phyloP scores from a whole-genome alignment of 2,888 invertebrate genomes.

The Oeneis ivallda region DNA sequence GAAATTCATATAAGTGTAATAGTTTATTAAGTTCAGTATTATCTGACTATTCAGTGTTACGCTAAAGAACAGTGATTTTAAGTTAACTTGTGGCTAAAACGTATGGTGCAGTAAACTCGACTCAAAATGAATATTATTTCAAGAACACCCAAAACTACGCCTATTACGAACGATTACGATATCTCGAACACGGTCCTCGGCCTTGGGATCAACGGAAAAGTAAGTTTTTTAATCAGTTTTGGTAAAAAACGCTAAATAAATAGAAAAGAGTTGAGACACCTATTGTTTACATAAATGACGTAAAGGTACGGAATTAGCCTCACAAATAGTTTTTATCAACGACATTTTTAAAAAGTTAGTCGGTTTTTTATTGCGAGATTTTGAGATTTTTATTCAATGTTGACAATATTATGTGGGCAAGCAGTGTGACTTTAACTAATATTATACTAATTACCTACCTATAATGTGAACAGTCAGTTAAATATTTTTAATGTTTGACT shows the following conservation, averaged over 20 bases:
- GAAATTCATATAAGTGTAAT: neutral
- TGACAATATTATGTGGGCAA: neutral
- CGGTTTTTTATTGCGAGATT: slow-evolving; percentile 4
- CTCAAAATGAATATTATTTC: slow-evolving; percentile 66
- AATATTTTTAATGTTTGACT: slow-evolving; percentile 29
- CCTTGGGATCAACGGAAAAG: slow-evolving; percentile 98
- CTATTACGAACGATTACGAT: slow-evolving; percentile 94
- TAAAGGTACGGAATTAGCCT: slow-evolving; percentile 47
- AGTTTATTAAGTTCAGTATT: neutral
- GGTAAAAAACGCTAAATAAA: slow-evolving; percentile 12
- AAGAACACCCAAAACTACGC: slow-evolving; percentile 86
- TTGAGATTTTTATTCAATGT: slow-evolving; percentile 1
- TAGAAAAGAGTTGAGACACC: slow-evolving; percentile 12
- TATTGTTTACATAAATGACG: slow-evolving; percentile 53
- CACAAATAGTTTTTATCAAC: slow-evolving; percentile 32
- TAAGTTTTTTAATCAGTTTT: slow-evolving; percentile 46
- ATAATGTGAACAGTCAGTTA: slow-evolving; percentile 2
- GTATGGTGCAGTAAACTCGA: slow-evolving; percentile 26
- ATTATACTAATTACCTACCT: neutral
- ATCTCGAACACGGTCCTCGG: slow-evolving; percentile 96
- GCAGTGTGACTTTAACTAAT: neutral
- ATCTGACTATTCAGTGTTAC: slow-evolving; percentile 5
- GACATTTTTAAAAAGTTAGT: slow-evolving; percentile 18
- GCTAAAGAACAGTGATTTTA: slow-evolving; percentile 22
- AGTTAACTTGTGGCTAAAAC: slow-evolving; percentile 33